phyloP scores from a whole-genome alignment of 2,797 vertebrate species.

The Acomys russatus region DNA sequence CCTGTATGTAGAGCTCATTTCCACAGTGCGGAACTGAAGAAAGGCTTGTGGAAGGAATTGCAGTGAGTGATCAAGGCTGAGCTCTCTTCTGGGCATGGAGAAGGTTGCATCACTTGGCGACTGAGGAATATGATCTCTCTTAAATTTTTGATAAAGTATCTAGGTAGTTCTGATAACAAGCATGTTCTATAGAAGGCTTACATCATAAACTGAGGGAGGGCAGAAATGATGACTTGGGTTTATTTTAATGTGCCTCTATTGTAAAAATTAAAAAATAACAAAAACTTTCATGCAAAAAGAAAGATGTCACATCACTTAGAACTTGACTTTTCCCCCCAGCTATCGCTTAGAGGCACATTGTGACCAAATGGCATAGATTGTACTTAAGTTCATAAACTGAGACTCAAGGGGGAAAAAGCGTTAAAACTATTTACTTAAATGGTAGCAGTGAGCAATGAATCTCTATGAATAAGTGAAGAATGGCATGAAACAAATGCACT shows the following conservation, averaged over 20 bases:
- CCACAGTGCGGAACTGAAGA: background rate
- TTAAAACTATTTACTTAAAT: slow-evolving; percentile 3
- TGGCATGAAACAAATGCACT: background rate
- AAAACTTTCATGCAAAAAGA: background rate
- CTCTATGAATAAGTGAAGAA: background rate
- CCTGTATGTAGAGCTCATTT: background rate
- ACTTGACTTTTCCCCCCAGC: background rate
- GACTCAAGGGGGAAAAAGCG: background rate
- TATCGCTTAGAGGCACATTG: background rate
- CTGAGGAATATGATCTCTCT: background rate
- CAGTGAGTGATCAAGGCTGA: background rate
- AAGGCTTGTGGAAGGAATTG: slow-evolving; percentile 19
- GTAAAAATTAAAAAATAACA: background rate
- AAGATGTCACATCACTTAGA: background rate
- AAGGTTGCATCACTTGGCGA: background rate
- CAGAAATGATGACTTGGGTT: background rate
- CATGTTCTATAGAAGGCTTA: slow-evolving; percentile 8
- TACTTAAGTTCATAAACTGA: slow-evolving; percentile 3
- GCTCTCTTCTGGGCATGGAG: background rate
- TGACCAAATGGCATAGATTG: background rate
- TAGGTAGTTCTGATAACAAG: slow-evolving; percentile 20
- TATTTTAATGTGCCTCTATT: background rate
- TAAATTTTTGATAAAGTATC: background rate
- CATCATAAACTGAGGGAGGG: background rate
- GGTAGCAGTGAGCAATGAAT: background rate